A percentile compares a stretch with the other conserved stretches of the same genome.
phyloP scores from a whole-genome alignment of 2,113 vertebrate genomes.

The Dicaeum eximium region DNA sequence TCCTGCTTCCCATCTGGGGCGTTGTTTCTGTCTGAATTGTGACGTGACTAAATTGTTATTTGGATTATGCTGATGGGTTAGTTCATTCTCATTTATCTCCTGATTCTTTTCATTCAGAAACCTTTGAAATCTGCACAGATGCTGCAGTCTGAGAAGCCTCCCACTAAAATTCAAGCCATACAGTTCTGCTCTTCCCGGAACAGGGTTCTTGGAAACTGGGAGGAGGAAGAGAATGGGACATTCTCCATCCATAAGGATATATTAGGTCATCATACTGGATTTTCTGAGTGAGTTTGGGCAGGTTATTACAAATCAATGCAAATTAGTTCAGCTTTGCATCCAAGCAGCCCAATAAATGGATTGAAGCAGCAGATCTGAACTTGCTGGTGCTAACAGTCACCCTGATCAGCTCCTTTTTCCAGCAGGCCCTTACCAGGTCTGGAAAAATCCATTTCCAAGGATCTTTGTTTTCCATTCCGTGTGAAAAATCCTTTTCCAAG shows the following conservation, averaged over 20 bases:
- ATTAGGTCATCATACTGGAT: neutral
- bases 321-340: neutral
- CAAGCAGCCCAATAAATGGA: neutral
- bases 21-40: neutral
- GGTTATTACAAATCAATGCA: neutral
- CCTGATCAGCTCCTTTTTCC: neutral
- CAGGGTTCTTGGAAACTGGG: neutral
- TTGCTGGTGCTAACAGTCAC: neutral
- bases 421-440: neutral
- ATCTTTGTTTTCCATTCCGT: neutral
- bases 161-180: neutral
- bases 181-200: neutral
- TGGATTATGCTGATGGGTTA: constrained; percentile 17
- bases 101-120: neutral
- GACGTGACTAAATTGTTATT: constrained; percentile 4
- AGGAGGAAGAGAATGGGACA: neutral
- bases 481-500: neutral
- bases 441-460: neutral
- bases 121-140: neutral
- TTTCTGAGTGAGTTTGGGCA: neutral
- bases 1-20: neutral
- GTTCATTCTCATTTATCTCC: neutral
- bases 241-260: neutral
- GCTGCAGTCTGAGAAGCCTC: neutral
- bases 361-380: neutral